phyloP scores from a whole-genome alignment of 2,113 vertebrate genomes.

The Sus scrofa region DNA sequence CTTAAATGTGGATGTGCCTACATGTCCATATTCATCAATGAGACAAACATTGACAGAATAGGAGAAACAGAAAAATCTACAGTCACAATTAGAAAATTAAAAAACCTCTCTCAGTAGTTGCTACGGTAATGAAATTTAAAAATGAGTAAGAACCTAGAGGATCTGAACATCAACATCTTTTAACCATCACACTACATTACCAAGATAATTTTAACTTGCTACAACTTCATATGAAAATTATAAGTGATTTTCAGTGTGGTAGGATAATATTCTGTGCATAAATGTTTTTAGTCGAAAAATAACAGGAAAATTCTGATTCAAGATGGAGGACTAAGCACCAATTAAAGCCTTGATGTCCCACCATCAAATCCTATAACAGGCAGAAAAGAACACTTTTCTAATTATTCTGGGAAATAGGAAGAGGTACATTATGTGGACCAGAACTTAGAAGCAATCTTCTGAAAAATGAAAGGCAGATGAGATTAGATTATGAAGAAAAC shows the following conservation, averaged over 20 bases:
- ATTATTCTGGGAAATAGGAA: background rate
- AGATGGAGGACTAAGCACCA: background rate
- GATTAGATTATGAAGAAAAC: background rate
- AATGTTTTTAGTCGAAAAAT: background rate
- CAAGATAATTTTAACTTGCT: background rate
- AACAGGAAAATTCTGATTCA: background rate
- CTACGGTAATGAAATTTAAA: background rate
- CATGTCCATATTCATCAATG: background rate
- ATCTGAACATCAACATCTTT: background rate
- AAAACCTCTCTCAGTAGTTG: background rate
- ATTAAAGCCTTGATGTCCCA: background rate
- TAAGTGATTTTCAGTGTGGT: conserved; percentile 15
- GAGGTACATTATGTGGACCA: background rate
- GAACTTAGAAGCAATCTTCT: background rate
- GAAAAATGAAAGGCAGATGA: background rate
- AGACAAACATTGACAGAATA: background rate
- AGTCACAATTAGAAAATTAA: background rate
- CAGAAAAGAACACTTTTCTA: background rate
- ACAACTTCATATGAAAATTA: background rate
- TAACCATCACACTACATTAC: background rate
- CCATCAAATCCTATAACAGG: background rate
- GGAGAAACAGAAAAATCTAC: background rate
- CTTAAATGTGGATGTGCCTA: background rate
- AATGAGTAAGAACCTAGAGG: background rate
- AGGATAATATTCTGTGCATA: background rate